phyloP scores from a whole-genome alignment of 37 sponge, comb jelly and placozoan species.

The Spongia lamella region DNA sequence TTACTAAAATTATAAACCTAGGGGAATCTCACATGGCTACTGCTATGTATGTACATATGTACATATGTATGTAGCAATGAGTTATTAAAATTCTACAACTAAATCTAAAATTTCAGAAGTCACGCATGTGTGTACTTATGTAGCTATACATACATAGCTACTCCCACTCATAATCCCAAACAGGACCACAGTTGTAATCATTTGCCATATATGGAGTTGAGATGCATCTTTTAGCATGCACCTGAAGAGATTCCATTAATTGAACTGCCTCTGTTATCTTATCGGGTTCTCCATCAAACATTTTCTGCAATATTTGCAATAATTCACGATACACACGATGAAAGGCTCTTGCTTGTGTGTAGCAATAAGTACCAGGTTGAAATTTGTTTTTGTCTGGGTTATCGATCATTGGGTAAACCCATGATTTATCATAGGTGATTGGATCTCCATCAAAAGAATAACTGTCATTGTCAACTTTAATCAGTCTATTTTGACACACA shows the following conservation, averaged over 20 bases:
- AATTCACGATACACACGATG: conserved; percentile 40
- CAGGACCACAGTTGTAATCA: conserved; percentile 42
- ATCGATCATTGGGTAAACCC: conserved; percentile 79
- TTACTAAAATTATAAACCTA: too few species aligned
- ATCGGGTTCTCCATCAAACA: conserved; percentile 46
- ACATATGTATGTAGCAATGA: too few species aligned
- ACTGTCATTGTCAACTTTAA: background rate
- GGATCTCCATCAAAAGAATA: conserved; percentile 38
- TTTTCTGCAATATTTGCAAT: conserved; percentile 38
- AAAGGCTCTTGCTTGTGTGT: conserved; percentile 55
- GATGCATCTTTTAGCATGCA: conserved; percentile 32
- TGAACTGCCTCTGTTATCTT: conserved; percentile 11
- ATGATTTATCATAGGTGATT: conserved; percentile 42
- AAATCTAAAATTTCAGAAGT: too few species aligned
- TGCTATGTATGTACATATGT: too few species aligned
- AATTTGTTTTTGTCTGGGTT: conserved; percentile 39
- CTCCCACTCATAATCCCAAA: conserved; percentile 63
- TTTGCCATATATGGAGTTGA: background rate
- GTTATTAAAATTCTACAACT: too few species aligned
- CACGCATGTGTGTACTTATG: too few species aligned
- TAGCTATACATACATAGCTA: too few species aligned
- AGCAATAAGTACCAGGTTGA: conserved; percentile 19
- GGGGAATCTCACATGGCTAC: too few species aligned
- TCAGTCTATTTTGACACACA: conserved; percentile 42
- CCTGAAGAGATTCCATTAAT: conserved; percentile 24